Conservation (phyloP, 2,888 invertebrate genomes). For the Folsomia candida region DNA sequence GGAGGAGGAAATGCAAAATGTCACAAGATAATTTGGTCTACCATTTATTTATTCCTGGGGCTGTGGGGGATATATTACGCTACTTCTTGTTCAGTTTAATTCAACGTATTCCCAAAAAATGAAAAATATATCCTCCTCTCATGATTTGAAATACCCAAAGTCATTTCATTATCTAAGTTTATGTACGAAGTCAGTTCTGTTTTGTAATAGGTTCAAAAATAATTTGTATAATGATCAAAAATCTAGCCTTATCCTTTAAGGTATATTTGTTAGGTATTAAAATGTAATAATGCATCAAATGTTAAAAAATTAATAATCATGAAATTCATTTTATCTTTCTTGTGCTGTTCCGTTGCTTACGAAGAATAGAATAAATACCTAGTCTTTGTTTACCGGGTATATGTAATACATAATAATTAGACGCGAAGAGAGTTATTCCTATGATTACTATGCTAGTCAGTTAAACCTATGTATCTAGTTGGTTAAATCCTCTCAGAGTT, state of each 20-base stretch:
- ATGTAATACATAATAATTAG: neutral
- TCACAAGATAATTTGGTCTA: neutral
- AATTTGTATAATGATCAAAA: constrained; percentile 23
- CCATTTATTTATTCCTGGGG: neutral
- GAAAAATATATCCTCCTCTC: constrained; percentile 47
- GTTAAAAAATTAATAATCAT: neutral
- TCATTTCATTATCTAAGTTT: constrained; percentile 18
- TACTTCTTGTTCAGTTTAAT: neutral
- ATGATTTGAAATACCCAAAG: constrained; percentile 21
- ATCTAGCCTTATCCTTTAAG: constrained; percentile 20
- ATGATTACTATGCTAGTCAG: neutral
- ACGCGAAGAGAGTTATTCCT: neutral
- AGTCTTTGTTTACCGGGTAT: neutral
- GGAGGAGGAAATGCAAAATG: neutral
- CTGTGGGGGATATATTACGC: neutral
- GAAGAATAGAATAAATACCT: no score
- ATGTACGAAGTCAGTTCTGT: constrained; percentile 16
- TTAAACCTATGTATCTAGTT: neutral
- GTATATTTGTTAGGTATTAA: neutral
- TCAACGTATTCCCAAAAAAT: constrained; percentile 28
- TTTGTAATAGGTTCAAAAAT: constrained; percentile 40
- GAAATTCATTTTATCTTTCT: neutral
- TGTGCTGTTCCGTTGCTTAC: no score
- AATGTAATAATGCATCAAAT: neutral
- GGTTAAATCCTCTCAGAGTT: constrained; percentile 14